Percentiles rank a stretch among this genome's conserved stretches.
Evolutionary conservation across 2,888 invertebrate genomes (phyloP).

Genomic region (Sepiola atlantica): DNA sequence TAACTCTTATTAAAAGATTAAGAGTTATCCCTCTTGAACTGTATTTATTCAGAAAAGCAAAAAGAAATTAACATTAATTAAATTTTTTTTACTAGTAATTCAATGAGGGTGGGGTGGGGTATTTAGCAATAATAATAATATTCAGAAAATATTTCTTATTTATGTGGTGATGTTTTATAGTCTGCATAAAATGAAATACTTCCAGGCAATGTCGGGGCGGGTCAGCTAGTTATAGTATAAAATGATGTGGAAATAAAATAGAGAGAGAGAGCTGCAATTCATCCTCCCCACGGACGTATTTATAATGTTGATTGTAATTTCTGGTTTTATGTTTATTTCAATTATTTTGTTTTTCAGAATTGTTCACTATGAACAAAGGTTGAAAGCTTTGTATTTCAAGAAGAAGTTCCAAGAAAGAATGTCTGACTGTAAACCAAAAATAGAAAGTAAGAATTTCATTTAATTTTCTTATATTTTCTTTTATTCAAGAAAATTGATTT

Average conservation of each 20-base stretch:
- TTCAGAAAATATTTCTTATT: too few species aligned
- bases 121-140: too few species aligned
- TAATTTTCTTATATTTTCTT: background rate
- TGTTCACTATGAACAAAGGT: constrained; percentile 78
- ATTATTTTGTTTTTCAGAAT: constrained; percentile 70
- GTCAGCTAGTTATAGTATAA: too few species aligned
- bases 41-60: background rate
- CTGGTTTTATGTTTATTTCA: background rate
- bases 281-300: too few species aligned
- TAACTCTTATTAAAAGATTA: background rate
- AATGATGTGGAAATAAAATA: too few species aligned
- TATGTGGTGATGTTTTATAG: too few species aligned
- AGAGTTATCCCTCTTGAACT: background rate
- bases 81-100: too few species aligned
- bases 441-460: constrained; percentile 77
- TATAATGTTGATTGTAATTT: background rate
- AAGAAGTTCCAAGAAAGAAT: constrained; percentile 93
- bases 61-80: too few species aligned
- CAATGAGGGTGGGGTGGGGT: too few species aligned
- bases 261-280: background rate
- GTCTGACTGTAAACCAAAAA: constrained; percentile 88
- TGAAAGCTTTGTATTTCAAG: constrained; percentile 83
- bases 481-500: background rate
- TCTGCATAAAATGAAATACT: too few species aligned
- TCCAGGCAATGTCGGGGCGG: too few species aligned